Percentiles rank a stretch among this genome's conserved stretches.
These are phyloP conservation scores for Acrobasis consociella DNA, from an alignment of 2,888 invertebrate species.

Conservation along the genomic window DNA sequence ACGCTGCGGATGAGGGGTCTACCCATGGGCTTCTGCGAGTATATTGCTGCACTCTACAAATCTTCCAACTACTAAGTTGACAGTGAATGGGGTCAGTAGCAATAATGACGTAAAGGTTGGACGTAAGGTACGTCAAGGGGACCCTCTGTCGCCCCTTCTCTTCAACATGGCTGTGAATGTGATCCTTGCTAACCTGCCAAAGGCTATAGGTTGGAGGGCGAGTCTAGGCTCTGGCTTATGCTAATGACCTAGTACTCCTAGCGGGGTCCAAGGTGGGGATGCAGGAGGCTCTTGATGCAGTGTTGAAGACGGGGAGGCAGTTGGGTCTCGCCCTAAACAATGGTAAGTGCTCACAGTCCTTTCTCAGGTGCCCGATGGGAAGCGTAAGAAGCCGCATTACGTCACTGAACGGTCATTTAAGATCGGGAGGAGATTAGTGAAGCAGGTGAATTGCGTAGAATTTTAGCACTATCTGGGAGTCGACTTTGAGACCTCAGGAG, in stretches of 20 bases:
- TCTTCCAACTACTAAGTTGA: neutral
- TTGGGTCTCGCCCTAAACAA: neutral
- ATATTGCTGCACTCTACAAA: neutral
- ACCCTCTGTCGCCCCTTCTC: neutral
- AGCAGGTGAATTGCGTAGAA: too few species aligned
- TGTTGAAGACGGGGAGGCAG: neutral
- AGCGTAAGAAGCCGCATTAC: conserved; percentile 35
- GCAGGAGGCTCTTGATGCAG: neutral
- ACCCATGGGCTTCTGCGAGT: neutral
- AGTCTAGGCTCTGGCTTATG: neutral
- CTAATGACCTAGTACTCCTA: neutral
- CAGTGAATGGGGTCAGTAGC: neutral
- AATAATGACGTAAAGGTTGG: neutral
- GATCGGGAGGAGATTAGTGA: conserved; percentile 33
- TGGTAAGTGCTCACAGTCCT: too few species aligned
- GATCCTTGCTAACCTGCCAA: conserved; percentile 33
- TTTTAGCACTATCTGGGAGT: too few species aligned
- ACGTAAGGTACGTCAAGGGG: neutral
- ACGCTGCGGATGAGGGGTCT: neutral
- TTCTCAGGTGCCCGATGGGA: conserved; percentile 28
- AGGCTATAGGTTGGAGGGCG: neutral
- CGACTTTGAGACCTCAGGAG: conserved; percentile 41
- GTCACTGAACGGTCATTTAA: neutral
- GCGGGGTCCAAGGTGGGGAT: too few species aligned
- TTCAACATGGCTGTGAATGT: conserved; percentile 25